phyloP scores from a whole-genome alignment of 2,113 vertebrate species.

The Ariopsis seemanni region DNA sequence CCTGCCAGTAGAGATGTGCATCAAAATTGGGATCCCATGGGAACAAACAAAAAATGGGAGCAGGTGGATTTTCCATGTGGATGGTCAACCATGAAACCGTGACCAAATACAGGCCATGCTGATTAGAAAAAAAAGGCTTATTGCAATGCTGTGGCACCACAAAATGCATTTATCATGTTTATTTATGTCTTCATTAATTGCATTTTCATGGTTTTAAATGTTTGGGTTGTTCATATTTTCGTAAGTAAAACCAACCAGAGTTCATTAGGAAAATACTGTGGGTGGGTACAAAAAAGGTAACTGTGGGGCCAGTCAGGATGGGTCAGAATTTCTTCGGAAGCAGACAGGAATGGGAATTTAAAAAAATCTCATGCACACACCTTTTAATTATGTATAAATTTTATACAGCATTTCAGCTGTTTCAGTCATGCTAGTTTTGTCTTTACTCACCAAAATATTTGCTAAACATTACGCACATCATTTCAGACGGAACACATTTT shows the following conservation, averaged over 20 bases:
- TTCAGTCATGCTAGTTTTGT: not conserved
- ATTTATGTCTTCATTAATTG: not conserved
- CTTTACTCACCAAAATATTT: slow-evolving; percentile 3
- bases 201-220: not conserved
- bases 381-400: not conserved
- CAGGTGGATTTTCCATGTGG: not conserved
- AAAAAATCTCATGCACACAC: not conserved
- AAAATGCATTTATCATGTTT: not conserved
- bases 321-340: not conserved
- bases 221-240: not conserved
- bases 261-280: not conserved
- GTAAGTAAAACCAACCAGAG: not conserved
- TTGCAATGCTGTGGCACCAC: not conserved
- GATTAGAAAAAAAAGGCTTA: not conserved
- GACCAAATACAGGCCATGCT: not conserved
- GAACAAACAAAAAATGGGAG: not conserved
- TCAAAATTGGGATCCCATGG: not conserved
- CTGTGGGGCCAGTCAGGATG: not conserved
- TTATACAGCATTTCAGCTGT: too few relatives aligned
- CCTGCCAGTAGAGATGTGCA: not conserved
- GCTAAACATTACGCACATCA: slow-evolving; percentile 8
- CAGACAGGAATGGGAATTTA: not conserved
- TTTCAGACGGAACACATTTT: slow-evolving; percentile 42
- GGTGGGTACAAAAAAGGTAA: not conserved
- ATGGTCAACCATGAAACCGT: not conserved